phyloP scores from a whole-genome alignment of 2,797 vertebrate species.

The Cuculus canorus region DNA sequence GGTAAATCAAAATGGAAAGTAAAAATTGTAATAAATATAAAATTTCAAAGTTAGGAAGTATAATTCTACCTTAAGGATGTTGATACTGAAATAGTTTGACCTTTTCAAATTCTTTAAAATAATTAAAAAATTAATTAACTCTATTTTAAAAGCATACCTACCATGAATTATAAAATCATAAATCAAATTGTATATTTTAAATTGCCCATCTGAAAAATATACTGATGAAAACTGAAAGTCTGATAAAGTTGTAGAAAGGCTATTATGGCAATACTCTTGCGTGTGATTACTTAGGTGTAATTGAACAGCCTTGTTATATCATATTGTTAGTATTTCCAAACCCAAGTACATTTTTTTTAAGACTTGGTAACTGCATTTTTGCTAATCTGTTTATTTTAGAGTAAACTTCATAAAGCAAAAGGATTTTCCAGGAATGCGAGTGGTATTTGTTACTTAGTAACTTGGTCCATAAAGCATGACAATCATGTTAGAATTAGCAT shows the following conservation, averaged over 20 bases:
- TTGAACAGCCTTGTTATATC: not conserved
- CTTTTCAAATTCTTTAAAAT: not conserved
- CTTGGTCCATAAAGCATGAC: not conserved
- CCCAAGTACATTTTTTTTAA: not conserved
- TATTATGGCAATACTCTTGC: not conserved
- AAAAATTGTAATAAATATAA: not conserved
- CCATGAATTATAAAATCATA: not conserved
- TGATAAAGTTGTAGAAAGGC: not conserved
- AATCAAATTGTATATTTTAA: not conserved
- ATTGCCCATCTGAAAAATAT: not conserved
- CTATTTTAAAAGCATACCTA: not conserved
- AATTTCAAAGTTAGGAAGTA: not conserved
- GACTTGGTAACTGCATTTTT: not conserved
- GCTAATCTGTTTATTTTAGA: not conserved
- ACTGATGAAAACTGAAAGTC: not conserved
- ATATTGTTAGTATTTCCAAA: not conserved
- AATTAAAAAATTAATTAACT: not conserved
- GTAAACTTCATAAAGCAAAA: not conserved
- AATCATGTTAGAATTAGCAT: not conserved
- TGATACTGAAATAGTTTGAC: not conserved
- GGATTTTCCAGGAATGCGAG: fast-evolving
- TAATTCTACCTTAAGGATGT: not conserved
- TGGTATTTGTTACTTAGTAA: not conserved
- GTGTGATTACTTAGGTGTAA: not conserved
- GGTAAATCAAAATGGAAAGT: not conserved